A percentile compares a stretch with the other conserved stretches of the same genome.
These are phyloP conservation scores for Mesaphorura yosii DNA, from an alignment of 1,140 invertebrate genomes.

Conservation along the genomic window DNA sequence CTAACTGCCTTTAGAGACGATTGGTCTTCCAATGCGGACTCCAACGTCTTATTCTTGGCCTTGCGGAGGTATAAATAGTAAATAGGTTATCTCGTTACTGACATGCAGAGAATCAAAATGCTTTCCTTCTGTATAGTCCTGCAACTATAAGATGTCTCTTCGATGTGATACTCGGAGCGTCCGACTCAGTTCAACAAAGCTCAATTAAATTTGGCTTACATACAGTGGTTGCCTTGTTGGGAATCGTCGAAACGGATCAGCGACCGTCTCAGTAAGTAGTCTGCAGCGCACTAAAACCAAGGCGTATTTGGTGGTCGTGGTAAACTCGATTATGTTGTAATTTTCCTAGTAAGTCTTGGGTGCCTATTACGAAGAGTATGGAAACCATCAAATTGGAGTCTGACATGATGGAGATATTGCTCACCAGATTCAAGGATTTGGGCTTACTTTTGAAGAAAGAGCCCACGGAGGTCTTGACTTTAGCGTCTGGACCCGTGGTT, in stretches of 20 bases:
- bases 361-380: conserved; percentile 6
- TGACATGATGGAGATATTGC: neutral
- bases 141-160: neutral
- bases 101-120: neutral
- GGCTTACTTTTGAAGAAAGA: neutral
- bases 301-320: neutral
- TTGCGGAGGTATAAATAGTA: conserved; percentile 20
- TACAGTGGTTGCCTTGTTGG: conserved; percentile 23
- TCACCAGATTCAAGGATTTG: conserved; percentile 1
- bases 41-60: conserved; percentile 28
- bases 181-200: conserved; percentile 7
- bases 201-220: conserved; percentile 26
- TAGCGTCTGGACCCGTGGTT: conserved; percentile 4
- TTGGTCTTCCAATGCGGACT: conserved; percentile 23
- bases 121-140: neutral
- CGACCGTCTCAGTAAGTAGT: neutral
- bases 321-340: neutral
- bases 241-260: conserved; percentile 20
- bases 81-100: neutral
- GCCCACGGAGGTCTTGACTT: neutral
- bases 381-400: conserved; percentile 5
- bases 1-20: conserved; percentile 31
- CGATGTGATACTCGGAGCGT: neutral
- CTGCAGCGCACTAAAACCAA: neutral
- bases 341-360: neutral